These are phyloP conservation scores for Drosophila rufa DNA, from an alignment of 1,140 invertebrate species.

Conservation along the genomic window DNA sequence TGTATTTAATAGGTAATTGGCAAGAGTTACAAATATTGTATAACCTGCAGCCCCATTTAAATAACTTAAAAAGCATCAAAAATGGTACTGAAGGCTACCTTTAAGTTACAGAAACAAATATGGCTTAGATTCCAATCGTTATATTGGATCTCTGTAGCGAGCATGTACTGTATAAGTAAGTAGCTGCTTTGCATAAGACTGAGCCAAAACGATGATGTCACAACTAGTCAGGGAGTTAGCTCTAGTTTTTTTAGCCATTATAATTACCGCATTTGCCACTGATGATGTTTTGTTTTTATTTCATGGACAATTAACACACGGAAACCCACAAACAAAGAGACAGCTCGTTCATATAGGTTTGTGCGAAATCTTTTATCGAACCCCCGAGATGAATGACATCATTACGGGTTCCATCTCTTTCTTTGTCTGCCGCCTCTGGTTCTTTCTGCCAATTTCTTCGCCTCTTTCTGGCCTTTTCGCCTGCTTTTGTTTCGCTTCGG, in stretches of 20 bases:
- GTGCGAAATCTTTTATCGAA: slow-evolving; percentile 55
- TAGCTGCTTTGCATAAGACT: slow-evolving; percentile 50
- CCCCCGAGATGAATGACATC: slow-evolving; percentile 74
- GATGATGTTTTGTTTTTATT: slow-evolving; percentile 52
- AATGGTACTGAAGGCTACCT: too few species aligned
- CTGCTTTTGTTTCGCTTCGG: slow-evolving; percentile 37
- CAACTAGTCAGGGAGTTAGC: slow-evolving; percentile 40
- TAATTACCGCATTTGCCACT: slow-evolving; percentile 43
- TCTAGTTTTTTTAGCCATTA: slow-evolving; percentile 37
- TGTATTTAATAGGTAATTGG: not conserved
- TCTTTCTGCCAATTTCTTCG: slow-evolving; percentile 36
- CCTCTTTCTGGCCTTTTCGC: slow-evolving; percentile 16
- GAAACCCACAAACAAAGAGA: slow-evolving; percentile 16
- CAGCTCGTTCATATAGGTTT: slow-evolving; percentile 7
- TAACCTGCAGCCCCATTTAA: too few species aligned
- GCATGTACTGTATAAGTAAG: not conserved
- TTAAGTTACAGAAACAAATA: too few species aligned
- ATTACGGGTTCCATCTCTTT: slow-evolving; percentile 49
- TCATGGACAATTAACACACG: slow-evolving; percentile 60
- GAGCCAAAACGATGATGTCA: slow-evolving; percentile 51
- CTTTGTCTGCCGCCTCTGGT: slow-evolving; percentile 35
- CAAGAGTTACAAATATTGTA: not conserved
- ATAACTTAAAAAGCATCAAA: too few species aligned
- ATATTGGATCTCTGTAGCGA: not conserved
- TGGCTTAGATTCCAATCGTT: too few species aligned